These are phyloP conservation scores for Sphaerophoria taeniata DNA, from an alignment of 2,888 invertebrate species.

Conservation along the genomic window DNA sequence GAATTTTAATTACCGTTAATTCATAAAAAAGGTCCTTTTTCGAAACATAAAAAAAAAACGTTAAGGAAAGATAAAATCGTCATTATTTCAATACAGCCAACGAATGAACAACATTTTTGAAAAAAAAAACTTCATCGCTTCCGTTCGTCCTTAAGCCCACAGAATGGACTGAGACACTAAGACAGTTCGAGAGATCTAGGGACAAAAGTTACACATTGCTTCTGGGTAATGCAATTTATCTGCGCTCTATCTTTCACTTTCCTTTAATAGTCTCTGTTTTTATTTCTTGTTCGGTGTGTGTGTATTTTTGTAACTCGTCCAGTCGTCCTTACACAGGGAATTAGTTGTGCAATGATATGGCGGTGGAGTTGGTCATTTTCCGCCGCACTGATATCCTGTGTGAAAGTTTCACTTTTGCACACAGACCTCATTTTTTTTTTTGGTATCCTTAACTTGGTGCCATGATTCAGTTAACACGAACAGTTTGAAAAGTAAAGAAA, in stretches of 20 bases:
- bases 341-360: slow-evolving; percentile 11
- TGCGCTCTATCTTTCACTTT: slow-evolving; percentile 7
- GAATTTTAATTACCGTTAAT: slow-evolving; percentile 72
- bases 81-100: slow-evolving; percentile 66
- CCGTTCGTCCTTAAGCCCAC: slow-evolving; percentile 14
- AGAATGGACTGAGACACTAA: not conserved
- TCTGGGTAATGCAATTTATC: slow-evolving; percentile 55
- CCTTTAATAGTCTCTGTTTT: not conserved
- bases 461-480: slow-evolving; percentile 64
- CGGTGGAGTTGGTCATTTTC: slow-evolving; percentile 66
- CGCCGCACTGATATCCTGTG: slow-evolving; percentile 64
- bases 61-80: slow-evolving; percentile 66
- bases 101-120: slow-evolving; percentile 61
- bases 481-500: slow-evolving; percentile 36
- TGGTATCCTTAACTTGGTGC: slow-evolving; percentile 43
- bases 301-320: not conserved
- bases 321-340: not conserved
- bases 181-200: not conserved
- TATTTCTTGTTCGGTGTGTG: slow-evolving; percentile 13
- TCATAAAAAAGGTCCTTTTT: slow-evolving; percentile 56
- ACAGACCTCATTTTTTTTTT: slow-evolving; percentile 41
- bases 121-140: slow-evolving; percentile 13
- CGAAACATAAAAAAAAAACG: not conserved
- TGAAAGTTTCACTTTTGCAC: slow-evolving; percentile 62
- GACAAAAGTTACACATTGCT: slow-evolving; percentile 54